Percentiles rank a stretch among this genome's conserved stretches.
Evolutionary conservation across 2,797 vertebrate species (phyloP).

Genomic region (Sebastes wilsoni): DNA sequence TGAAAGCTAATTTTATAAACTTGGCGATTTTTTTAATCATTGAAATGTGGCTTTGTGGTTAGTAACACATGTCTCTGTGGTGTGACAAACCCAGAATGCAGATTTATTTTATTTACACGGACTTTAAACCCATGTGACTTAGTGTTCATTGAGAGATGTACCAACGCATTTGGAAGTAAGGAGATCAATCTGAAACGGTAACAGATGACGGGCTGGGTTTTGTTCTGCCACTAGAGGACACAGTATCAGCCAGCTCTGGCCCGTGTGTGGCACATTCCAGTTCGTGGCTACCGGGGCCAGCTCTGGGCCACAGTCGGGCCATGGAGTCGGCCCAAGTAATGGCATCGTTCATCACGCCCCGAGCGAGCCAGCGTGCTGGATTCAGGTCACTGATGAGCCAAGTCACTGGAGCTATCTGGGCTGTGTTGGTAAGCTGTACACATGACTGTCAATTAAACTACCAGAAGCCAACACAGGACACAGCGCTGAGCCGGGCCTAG

Average conservation of each 20-base stretch:
- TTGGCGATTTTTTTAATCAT: too few species aligned
- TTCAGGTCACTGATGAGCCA: not conserved
- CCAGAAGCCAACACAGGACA: not conserved
- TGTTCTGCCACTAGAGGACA: not conserved
- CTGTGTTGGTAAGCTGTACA: not conserved
- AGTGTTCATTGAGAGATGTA: too few species aligned
- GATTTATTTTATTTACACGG: too few species aligned
- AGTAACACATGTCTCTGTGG: too few species aligned
- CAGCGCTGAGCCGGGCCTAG: not conserved
- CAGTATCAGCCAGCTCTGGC: not conserved
- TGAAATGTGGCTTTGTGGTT: rapidly evolving
- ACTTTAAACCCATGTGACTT: too few species aligned
- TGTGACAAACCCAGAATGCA: too few species aligned
- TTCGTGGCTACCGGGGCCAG: not conserved
- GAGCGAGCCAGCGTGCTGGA: not conserved
- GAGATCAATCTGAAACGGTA: not conserved
- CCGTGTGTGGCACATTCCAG: not conserved
- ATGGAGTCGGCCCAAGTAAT: not conserved
- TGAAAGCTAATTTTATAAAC: too few species aligned
- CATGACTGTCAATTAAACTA: not conserved
- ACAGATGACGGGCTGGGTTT: not conserved
- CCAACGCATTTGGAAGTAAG: not conserved
- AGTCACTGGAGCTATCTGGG: not conserved
- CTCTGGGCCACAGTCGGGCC: not conserved
- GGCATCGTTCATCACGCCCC: not conserved